Percentiles rank a stretch among this genome's conserved stretches.
phyloP scores from a whole-genome alignment of 2,797 vertebrate genomes.

The Enteromius viviparus region DNA sequence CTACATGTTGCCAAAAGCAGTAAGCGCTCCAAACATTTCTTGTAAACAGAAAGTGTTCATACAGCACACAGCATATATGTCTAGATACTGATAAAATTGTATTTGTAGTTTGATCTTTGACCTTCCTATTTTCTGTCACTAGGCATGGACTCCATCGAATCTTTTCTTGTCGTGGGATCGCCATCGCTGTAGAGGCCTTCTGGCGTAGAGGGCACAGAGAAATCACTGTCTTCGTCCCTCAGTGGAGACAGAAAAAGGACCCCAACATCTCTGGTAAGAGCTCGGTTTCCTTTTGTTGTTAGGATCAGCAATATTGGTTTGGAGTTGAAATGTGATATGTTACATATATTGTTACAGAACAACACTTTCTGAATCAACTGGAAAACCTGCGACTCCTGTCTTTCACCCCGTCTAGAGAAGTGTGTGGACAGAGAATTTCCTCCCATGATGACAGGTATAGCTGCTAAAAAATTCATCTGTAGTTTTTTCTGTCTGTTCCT shows the following conservation, averaged over 20 bases:
- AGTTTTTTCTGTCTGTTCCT: background rate
- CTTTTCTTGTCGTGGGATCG: conserved; percentile 96
- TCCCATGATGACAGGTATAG: conserved; percentile 94
- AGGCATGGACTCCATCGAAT: conserved; percentile 93
- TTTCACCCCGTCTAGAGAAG: conserved; percentile 94
- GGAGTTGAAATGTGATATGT: background rate
- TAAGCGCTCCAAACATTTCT: background rate
- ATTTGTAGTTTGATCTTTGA: background rate
- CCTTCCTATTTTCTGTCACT: background rate
- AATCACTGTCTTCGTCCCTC: conserved; percentile 96
- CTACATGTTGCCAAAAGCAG: background rate
- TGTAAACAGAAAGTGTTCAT: background rate
- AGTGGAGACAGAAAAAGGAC: conserved; percentile 95
- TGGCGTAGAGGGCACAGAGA: conserved; percentile 94
- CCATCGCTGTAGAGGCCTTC: conserved; percentile 93
- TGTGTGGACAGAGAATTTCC: conserved; percentile 92
- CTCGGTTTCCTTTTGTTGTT: background rate
- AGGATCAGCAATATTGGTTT: background rate
- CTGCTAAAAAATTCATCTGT: background rate
- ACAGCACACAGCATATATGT: background rate
- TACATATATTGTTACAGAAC: conserved; percentile 78
- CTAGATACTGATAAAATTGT: background rate
- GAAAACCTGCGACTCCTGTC: conserved; percentile 94
- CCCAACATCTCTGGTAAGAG: conserved; percentile 85
- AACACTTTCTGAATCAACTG: conserved; percentile 92